Conservation (phyloP, 2,888 invertebrate genomes). For the Xanthorhoe designata region DNA sequence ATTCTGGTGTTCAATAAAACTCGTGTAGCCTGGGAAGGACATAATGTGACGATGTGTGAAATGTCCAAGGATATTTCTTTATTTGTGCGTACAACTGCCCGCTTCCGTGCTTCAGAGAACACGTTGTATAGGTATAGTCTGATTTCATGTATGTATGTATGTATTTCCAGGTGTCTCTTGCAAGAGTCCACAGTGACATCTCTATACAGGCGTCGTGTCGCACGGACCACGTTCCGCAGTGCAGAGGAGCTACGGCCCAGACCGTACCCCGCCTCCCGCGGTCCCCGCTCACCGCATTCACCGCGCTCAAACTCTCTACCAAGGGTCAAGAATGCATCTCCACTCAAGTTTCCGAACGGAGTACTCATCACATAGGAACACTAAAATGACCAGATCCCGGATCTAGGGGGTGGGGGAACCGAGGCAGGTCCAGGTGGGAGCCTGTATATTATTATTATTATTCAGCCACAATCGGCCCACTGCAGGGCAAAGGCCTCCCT, state of each 20-base stretch:
- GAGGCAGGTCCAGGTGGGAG: no score
- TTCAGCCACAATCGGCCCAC: no score
- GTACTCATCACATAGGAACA: slow-evolving; percentile 36
- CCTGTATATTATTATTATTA: no score
- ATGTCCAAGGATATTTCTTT: no score
- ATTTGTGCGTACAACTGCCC: no score
- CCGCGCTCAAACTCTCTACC: slow-evolving; percentile 69
- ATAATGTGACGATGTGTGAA: no score
- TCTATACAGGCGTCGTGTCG: slow-evolving; percentile 67
- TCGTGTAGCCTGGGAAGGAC: no score
- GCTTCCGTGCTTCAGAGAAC: not conserved
- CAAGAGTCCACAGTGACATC: slow-evolving; percentile 72
- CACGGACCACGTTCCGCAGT: slow-evolving; percentile 69
- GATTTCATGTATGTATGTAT: no score
- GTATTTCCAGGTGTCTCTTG: slow-evolving; percentile 65
- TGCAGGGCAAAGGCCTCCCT: no score
- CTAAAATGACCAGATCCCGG: not conserved
- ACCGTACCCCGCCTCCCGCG: slow-evolving; percentile 60
- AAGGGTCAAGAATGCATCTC: slow-evolving; percentile 58
- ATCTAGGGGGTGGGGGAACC: no score
- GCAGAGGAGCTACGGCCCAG: slow-evolving; percentile 73
- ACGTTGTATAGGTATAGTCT: no score
- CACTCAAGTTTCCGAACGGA: slow-evolving; percentile 63
- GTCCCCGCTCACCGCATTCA: slow-evolving; percentile 52
- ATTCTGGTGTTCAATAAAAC: no score